phyloP scores from a whole-genome alignment of 2,797 vertebrate genomes.

The Sorex maritimensis region DNA sequence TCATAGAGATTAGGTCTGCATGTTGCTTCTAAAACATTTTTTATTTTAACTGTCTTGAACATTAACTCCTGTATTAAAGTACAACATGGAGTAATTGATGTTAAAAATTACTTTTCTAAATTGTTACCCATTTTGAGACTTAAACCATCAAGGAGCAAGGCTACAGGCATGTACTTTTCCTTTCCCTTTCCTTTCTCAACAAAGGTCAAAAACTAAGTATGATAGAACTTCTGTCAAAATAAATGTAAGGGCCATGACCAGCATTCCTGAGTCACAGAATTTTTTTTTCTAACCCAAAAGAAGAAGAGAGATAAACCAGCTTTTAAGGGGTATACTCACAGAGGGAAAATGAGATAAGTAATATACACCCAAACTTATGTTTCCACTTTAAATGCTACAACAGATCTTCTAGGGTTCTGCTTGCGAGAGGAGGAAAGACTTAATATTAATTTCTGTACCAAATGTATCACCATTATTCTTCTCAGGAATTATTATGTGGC shows the following conservation, averaged over 20 bases:
- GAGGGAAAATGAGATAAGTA: too few species aligned
- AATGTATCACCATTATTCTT: not conserved
- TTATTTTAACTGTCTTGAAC: slow-evolving; percentile 91
- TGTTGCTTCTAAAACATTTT: slow-evolving; percentile 93
- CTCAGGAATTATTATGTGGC: not conserved
- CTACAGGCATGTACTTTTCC: not conserved
- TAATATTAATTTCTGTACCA: not conserved
- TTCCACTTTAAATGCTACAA: slow-evolving; percentile 7
- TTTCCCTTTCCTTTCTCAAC: slow-evolving; percentile 13
- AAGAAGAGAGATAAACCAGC: not conserved
- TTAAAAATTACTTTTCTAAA: slow-evolving; percentile 25
- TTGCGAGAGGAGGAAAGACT: not conserved
- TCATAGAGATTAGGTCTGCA: slow-evolving; percentile 91
- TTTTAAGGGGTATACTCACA: too few species aligned
- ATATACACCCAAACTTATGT: too few species aligned
- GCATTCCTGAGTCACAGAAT: not conserved
- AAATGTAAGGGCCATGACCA: not conserved
- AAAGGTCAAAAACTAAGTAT: slow-evolving; percentile 35
- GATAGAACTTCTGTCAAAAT: slow-evolving; percentile 29
- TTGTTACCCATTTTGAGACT: not conserved
- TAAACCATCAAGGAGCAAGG: not conserved
- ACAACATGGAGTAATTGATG: not conserved
- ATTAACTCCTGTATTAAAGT: slow-evolving; percentile 90
- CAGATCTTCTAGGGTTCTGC: not conserved
- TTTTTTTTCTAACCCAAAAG: slow-evolving; percentile 28